A percentile compares a stretch with the other conserved stretches of the same genome.
phyloP scores from a whole-genome alignment of 2,797 vertebrate species.

The Alectoris magna region DNA sequence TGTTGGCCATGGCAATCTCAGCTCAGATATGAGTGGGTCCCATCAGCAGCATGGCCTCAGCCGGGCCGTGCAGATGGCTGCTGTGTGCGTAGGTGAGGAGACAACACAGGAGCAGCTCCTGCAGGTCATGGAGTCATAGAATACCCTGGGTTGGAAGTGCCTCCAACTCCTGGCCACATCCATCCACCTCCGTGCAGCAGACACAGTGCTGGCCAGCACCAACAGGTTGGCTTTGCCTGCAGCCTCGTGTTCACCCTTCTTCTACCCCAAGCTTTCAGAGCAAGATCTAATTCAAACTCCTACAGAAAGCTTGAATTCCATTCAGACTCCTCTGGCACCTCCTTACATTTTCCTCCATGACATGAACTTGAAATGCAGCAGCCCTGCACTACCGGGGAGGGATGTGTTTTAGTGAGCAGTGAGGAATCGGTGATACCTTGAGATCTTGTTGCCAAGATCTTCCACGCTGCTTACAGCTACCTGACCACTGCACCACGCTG shows the following conservation, averaged over 20 bases:
- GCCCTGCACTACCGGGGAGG: not conserved
- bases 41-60: not conserved
- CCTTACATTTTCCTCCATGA: not conserved
- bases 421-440: not conserved
- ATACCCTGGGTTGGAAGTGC: no score
- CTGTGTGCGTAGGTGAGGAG: not conserved
- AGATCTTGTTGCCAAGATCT: not conserved
- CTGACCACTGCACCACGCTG: not conserved
- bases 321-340: not conserved
- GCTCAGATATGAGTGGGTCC: not conserved
- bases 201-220: not conserved
- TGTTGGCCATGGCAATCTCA: conserved; percentile 26
- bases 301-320: not conserved
- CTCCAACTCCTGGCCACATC: no score
- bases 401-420: not conserved
- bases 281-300: not conserved
- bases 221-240: not conserved
- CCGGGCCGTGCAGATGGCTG: not conserved
- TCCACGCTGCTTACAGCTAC: not conserved
- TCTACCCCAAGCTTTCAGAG: not conserved
- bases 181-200: not conserved
- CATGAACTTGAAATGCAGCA: not conserved
- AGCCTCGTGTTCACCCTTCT: not conserved
- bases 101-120: not conserved
- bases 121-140: not conserved